Percentiles rank a stretch among this genome's conserved stretches.
These are phyloP conservation scores for Periparus ater DNA, from an alignment of 2,797 vertebrate genomes.

Conservation along the genomic window DNA sequence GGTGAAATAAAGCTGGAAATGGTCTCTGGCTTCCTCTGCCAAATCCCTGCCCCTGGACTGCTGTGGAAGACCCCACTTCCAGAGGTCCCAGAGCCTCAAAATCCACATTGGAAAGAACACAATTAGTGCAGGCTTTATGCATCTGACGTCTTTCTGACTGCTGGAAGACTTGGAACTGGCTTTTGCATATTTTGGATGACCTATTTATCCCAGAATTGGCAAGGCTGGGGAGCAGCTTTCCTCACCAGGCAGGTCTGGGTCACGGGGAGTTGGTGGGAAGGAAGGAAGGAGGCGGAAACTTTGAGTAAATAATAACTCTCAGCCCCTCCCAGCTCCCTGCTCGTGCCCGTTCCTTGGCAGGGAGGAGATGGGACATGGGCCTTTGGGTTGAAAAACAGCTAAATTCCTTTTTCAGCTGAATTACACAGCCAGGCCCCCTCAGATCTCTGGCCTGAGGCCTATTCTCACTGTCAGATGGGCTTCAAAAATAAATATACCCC, in stretches of 20 bases:
- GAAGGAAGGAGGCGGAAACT: conserved; percentile 59
- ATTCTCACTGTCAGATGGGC: conserved; percentile 14
- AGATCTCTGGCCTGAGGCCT: conserved; percentile 28
- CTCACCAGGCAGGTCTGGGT: conserved; percentile 59
- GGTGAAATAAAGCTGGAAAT: neutral
- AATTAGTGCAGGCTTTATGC: neutral
- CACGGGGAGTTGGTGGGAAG: conserved; percentile 43
- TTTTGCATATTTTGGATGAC: conserved; percentile 63
- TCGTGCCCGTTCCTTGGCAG: neutral
- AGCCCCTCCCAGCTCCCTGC: neutral
- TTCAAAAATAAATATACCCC: conserved; percentile 22
- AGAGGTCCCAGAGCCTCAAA: neutral
- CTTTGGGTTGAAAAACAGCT: neutral
- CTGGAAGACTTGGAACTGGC: conserved; percentile 30
- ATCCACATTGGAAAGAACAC: neutral
- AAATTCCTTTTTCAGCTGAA: neutral
- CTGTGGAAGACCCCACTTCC: neutral
- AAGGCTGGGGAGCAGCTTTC: conserved; percentile 1
- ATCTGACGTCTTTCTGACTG: conserved; percentile 6
- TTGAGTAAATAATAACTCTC: neutral
- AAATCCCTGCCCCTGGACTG: neutral
- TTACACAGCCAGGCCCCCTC: neutral
- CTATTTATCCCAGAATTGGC: conserved; percentile 55
- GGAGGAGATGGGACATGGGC: neutral
- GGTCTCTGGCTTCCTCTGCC: neutral